Conservation (phyloP, 1,140 invertebrate species). For the Drosophila navojoa region DNA sequence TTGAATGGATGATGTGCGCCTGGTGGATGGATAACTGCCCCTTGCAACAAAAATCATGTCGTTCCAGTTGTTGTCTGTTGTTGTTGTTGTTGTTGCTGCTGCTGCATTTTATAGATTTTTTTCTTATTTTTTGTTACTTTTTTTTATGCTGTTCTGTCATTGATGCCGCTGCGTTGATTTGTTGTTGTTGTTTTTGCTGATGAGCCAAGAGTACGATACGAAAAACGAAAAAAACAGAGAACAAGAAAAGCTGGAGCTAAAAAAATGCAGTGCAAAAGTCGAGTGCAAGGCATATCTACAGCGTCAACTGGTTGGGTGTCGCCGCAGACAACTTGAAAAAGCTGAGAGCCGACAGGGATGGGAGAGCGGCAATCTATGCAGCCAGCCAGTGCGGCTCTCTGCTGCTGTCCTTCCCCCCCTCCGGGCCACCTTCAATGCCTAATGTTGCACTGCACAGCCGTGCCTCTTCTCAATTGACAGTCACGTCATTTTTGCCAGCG, state of each 20-base stretch:
- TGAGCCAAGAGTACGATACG: conserved; percentile 47
- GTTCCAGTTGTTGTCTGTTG: conserved; percentile 21
- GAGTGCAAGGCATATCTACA: conserved; percentile 39
- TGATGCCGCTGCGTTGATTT: conserved; percentile 63
- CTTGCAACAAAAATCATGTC: conserved; percentile 46
- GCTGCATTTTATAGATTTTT: conserved; percentile 25
- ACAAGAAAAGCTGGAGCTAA: conserved; percentile 21
- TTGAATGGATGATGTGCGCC: conserved; percentile 51
- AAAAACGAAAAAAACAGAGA: neutral
- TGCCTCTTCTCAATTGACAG: conserved; percentile 60
- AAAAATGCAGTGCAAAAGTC: conserved; percentile 66
- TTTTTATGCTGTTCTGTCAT: conserved; percentile 60
- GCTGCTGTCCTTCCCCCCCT: neutral
- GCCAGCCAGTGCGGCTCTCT: neutral
- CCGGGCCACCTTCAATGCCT: neutral
- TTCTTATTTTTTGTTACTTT: conserved; percentile 35
- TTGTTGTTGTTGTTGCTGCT: conserved; percentile 38
- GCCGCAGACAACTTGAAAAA: conserved; percentile 73
- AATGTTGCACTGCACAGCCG: conserved; percentile 6
- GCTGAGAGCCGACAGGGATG: conserved; percentile 23
- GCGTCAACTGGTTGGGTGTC: conserved; percentile 56
- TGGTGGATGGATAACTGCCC: conserved; percentile 10
- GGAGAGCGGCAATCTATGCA: neutral
- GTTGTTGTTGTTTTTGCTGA: conserved; percentile 66
- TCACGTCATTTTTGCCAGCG: conserved; percentile 75